Base-by-base conservation (phyloP, 2,797 vertebrate genomes). In the Clarias fuscus region DNA sequence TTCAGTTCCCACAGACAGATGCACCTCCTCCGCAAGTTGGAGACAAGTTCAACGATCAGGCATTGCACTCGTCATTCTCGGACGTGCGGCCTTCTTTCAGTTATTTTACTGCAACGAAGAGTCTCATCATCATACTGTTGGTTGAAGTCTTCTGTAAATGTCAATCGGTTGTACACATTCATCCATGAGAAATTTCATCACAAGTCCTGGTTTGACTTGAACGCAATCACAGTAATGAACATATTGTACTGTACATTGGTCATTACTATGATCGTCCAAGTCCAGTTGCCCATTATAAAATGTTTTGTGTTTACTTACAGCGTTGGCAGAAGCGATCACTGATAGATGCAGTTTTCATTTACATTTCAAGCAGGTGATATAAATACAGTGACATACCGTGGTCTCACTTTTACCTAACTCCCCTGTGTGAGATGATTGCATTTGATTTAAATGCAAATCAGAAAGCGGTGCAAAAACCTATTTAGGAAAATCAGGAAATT, bases 391-490 rank as follows among this genome's bases (percentile, higher is more conserved):
- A 37, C 48, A 22, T 53, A 33, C 30, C 22, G 6, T 22, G 30
- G 22, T 65, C 40, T 62, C 48, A 22, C 64, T 48, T 77, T 85
- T 18, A 67, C 17, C 68, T 37, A 73, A 78, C n/a, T 27, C 1
- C 4, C 27, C 59, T 7, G 70, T 76, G 61, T 8, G 37, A 84
- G 80, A 80, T 71, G 37, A 33, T 27, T 43, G 18, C 22, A 18
- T 83, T 68, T 77, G 24, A 53, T 72, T 79, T 56, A 30, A 73
- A 84, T 87, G 67, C 27, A 80, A 84, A 84, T 87, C 59, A 73
- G 43, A 58, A 27, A 40, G 40, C 5, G 18, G 43, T 7, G 70
- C 71, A 64, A 72, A 71, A 71, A 72, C n/a, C 73, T 15, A 70
- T 78, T 58, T 56, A 24, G 8, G 33, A 86, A 53, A 68, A 77